Evolutionary conservation across 2,113 vertebrate genomes (phyloP).

Genomic region (Gadus macrocephalus): DNA sequence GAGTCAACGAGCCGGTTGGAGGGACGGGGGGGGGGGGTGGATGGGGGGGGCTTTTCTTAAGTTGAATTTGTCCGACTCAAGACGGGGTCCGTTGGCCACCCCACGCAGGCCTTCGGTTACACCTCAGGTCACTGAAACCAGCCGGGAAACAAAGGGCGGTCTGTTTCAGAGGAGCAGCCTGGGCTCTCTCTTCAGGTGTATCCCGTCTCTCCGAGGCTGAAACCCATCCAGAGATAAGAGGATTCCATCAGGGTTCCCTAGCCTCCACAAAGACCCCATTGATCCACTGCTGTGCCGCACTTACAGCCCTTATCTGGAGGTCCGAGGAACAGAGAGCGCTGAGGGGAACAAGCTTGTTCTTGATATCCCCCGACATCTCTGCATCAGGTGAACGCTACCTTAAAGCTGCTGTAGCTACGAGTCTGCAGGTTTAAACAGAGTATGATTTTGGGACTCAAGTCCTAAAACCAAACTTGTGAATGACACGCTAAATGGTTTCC

Average conservation of each 20-base stretch:
- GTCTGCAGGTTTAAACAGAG: too few species aligned
- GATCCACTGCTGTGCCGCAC: slow-evolving; percentile 10
- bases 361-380: too few species aligned
- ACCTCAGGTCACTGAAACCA: slow-evolving; percentile 32
- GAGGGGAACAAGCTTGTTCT: not conserved
- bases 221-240: slow-evolving; percentile 59
- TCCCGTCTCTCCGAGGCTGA: slow-evolving; percentile 40
- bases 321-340: not conserved
- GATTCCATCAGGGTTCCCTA: slow-evolving; percentile 12
- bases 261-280: slow-evolving; percentile 49
- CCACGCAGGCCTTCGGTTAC: slow-evolving; percentile 50
- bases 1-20: too few species aligned
- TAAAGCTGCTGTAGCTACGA: too few species aligned
- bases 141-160: slow-evolving; percentile 52
- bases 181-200: slow-evolving; percentile 33
- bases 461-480: too few species aligned
- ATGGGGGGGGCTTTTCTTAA: too few species aligned
- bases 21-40: too few species aligned
- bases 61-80: too few species aligned
- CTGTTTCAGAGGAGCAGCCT: slow-evolving; percentile 53
- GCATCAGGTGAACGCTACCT: too few species aligned
- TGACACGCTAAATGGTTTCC: too few species aligned
- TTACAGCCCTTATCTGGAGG: slow-evolving; percentile 20
- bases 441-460: too few species aligned
- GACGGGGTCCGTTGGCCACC: not conserved